Percentiles rank a stretch among this genome's conserved stretches.
phyloP scores from a whole-genome alignment of 2,113 vertebrate genomes.

The Lonchura striata region DNA sequence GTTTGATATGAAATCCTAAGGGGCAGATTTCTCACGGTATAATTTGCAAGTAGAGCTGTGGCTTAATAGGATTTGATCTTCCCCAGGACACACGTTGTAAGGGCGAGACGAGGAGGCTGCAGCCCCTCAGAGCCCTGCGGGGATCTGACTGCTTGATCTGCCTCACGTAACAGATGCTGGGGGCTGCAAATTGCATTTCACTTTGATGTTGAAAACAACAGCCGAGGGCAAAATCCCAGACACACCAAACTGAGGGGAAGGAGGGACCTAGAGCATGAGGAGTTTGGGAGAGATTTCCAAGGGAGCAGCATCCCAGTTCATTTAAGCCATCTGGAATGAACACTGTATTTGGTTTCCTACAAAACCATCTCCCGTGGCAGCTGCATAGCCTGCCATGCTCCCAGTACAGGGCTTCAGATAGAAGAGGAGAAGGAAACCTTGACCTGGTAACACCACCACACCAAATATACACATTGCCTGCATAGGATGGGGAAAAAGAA shows the following conservation, averaged over 20 bases:
- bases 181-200: not conserved
- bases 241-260: not conserved
- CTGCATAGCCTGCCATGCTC: not conserved
- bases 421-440: not conserved
- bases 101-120: not conserved
- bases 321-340: not conserved
- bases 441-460: accelerated
- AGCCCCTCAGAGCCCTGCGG: not conserved
- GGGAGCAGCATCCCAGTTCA: not conserved
- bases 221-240: not conserved
- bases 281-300: not conserved
- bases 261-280: not conserved
- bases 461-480: accelerated
- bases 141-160: not conserved
- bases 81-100: not conserved
- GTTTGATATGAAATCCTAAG: slow-evolving; percentile 50
- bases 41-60: slow-evolving; percentile 24
- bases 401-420: not conserved
- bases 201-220: not conserved
- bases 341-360: not conserved
- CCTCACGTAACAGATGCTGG: not conserved
- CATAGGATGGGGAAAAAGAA: not conserved
- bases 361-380: not conserved
- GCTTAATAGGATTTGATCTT: slow-evolving; percentile 47
- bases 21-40: slow-evolving; percentile 9